Conservation (phyloP, 2,113 vertebrate species). For the Gasterosteus nipponicus region DNA sequence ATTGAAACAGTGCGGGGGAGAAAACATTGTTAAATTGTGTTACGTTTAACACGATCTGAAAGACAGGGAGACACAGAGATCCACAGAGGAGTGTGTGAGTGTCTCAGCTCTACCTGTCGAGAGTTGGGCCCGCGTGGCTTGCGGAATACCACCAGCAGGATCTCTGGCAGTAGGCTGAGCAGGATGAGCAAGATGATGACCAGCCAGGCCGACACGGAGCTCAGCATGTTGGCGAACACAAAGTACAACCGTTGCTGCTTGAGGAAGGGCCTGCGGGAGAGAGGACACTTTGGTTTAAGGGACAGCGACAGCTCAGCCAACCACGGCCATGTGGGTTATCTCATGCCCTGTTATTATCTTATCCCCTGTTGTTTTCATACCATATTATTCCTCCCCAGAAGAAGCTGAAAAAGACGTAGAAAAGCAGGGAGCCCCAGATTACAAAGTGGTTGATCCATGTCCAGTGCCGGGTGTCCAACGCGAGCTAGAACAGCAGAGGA, state of each 20-base stretch:
- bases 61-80: not conserved
- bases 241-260: constrained; percentile 96
- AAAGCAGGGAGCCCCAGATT: constrained; percentile 96
- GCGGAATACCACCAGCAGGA: constrained; percentile 83
- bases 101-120: constrained; percentile 72
- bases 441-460: constrained; percentile 99
- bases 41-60: not conserved
- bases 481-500: constrained; percentile 82
- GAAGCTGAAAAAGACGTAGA: constrained; percentile 98
- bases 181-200: constrained; percentile 94
- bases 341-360: not conserved
- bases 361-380: constrained; percentile 70
- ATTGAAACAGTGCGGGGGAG: not conserved
- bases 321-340: not conserved
- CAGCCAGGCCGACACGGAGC: constrained; percentile 93
- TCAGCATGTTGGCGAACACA: constrained; percentile 95
- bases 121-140: constrained; percentile 68
- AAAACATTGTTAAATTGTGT: not conserved
- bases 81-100: not conserved
- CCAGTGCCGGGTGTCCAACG: constrained; percentile 96
- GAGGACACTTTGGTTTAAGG: constrained; percentile 22
- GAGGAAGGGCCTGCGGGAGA: constrained; percentile 91
- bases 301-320: not conserved
- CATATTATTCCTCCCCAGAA: constrained; percentile 99
- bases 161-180: constrained; percentile 94